phyloP scores from a whole-genome alignment of 2,113 vertebrate genomes.

The Callipepla squamata region DNA sequence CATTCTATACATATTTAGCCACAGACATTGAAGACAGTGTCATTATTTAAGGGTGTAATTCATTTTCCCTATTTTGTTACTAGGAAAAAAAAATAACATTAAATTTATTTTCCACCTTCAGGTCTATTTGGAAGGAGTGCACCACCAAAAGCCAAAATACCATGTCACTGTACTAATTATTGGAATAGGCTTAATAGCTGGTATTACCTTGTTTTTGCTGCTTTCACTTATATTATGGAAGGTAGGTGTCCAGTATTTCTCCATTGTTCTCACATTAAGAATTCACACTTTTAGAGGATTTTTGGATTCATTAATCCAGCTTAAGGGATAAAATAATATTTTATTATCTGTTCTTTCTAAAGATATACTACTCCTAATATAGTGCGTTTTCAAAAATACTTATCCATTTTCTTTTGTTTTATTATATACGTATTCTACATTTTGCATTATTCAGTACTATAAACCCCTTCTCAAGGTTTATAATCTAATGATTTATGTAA shows the following conservation, averaged over 20 bases:
- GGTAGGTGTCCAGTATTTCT: conserved; percentile 75
- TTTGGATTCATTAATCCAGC: background rate
- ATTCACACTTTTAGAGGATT: background rate
- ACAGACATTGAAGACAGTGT: background rate
- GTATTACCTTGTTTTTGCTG: conserved; percentile 82
- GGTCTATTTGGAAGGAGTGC: conserved; percentile 88
- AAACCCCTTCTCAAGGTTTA: background rate
- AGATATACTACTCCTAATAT: background rate
- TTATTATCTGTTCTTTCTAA: background rate
- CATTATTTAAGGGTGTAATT: background rate
- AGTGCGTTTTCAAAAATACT: background rate
- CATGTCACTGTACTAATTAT: conserved; percentile 82
- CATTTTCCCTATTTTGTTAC: background rate
- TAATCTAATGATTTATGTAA: background rate
- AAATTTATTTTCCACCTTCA: conserved; percentile 61
- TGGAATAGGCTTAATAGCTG: conserved; percentile 81
- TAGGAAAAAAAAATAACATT: background rate
- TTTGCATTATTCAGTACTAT: background rate
- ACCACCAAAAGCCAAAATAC: conserved; percentile 83
- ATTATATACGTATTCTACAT: background rate
- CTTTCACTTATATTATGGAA: conserved; percentile 89
- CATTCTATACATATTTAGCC: background rate
- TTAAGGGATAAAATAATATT: background rate
- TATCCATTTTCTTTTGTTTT: background rate
- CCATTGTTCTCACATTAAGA: background rate